phyloP scores from a whole-genome alignment of 2,888 invertebrate genomes.

The Melinaea menophilus region DNA sequence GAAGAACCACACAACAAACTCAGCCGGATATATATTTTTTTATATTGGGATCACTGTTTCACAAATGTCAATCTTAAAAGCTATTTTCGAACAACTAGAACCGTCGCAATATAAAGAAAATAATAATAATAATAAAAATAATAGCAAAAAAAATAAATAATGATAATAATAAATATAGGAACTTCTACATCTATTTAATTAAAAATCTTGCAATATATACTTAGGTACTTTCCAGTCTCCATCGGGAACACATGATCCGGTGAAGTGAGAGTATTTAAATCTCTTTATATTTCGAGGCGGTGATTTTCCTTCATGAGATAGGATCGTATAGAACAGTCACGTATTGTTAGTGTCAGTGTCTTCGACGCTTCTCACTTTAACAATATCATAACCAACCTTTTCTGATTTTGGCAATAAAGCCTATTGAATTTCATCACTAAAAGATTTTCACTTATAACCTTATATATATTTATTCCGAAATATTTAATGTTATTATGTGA shows the following conservation, averaged over 20 bases:
- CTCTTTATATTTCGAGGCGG: slow-evolving; percentile 41
- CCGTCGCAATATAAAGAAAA: too few relatives aligned
- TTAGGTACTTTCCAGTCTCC: neutral
- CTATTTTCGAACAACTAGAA: too few relatives aligned
- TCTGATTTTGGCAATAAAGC: slow-evolving; percentile 19
- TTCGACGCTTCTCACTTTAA: slow-evolving; percentile 51
- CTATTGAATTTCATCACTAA: slow-evolving; percentile 38
- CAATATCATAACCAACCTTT: slow-evolving; percentile 66
- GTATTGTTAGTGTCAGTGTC: slow-evolving; percentile 60
- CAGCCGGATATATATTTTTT: too few relatives aligned
- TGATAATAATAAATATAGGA: neutral
- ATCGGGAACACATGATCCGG: slow-evolving; percentile 24
- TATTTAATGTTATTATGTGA: neutral
- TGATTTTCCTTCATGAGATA: slow-evolving; percentile 59
- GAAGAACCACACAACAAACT: too few relatives aligned
- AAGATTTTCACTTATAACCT: slow-evolving; percentile 26
- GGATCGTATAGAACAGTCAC: slow-evolving; percentile 66
- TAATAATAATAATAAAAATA: too few relatives aligned
- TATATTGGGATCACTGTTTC: too few relatives aligned
- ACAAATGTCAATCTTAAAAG: too few relatives aligned
- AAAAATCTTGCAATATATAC: neutral
- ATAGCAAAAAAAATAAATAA: too few relatives aligned
- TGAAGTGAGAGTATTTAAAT: slow-evolving; percentile 31
- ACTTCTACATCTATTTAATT: neutral
- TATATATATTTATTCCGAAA: slow-evolving; percentile 10